A percentile compares a stretch with the other conserved stretches of the same genome.
Evolutionary conservation across 2,797 vertebrate genomes (phyloP).

Genomic region (Lacerta bilineata): DNA sequence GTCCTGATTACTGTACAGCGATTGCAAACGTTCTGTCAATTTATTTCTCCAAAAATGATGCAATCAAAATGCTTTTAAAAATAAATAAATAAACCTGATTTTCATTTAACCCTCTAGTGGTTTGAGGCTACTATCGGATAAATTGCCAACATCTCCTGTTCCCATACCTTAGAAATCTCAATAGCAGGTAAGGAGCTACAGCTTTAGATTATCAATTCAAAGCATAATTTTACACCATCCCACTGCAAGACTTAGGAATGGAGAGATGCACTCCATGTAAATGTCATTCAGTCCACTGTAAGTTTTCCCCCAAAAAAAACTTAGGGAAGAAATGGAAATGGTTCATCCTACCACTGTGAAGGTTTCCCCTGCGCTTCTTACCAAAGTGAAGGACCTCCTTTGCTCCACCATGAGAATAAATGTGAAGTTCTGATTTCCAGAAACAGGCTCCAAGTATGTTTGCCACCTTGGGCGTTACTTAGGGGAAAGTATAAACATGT

Average conservation of each 20-base stretch:
- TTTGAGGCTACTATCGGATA: neutral
- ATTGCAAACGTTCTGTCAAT: slow-evolving; percentile 51
- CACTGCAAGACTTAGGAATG: too few relatives aligned
- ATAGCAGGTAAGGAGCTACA: neutral
- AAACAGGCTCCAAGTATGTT: neutral
- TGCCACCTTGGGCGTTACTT: neutral
- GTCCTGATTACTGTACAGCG: slow-evolving; percentile 48
- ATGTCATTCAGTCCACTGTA: neutral
- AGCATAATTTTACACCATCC: neutral
- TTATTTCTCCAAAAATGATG: slow-evolving; percentile 53
- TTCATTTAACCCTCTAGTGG: slow-evolving; percentile 9
- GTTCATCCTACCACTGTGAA: neutral
- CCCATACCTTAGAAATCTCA: neutral
- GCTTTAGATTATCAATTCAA: neutral
- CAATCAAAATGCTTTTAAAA: slow-evolving; percentile 35
- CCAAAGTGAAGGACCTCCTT: neutral
- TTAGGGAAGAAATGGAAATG: neutral
- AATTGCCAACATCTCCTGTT: neutral
- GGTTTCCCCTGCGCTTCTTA: neutral
- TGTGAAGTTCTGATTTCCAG: neutral
- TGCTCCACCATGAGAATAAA: neutral
- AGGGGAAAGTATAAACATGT: neutral
- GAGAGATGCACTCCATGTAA: neutral
- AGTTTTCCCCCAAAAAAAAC: neutral
- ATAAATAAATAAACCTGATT: slow-evolving; percentile 28